phyloP scores from a whole-genome alignment of 2,797 vertebrate species.

The Pyrocephalus nanus region DNA sequence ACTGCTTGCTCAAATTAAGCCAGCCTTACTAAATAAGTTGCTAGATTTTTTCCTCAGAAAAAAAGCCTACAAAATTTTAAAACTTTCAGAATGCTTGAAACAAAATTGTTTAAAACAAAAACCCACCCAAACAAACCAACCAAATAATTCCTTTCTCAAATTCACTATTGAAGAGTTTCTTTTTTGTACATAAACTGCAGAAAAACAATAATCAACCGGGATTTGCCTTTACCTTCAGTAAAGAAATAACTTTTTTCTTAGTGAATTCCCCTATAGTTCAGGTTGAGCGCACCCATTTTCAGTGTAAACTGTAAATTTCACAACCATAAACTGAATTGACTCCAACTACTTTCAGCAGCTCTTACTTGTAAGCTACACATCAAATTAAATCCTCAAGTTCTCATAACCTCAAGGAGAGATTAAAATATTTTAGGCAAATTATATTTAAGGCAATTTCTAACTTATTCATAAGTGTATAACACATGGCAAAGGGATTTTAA shows the following conservation, averaged over 20 bases:
- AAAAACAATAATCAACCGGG: background rate
- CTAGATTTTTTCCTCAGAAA: background rate
- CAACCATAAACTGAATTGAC: background rate
- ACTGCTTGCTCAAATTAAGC: background rate
- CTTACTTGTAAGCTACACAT: background rate
- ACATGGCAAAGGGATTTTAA: background rate
- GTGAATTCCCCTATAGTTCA: background rate
- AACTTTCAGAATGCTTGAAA: background rate
- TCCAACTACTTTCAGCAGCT: background rate
- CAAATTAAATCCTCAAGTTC: background rate
- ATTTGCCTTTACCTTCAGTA: background rate
- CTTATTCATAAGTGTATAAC: background rate
- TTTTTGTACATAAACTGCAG: background rate
- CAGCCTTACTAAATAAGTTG: background rate
- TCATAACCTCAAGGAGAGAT: background rate
- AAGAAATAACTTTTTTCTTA: background rate
- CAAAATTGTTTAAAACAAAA: background rate
- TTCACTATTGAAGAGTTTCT: background rate
- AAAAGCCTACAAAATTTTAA: background rate
- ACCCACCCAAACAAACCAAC: background rate
- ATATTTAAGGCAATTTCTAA: background rate
- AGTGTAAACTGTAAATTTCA: background rate
- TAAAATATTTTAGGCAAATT: background rate
- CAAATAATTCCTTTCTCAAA: background rate
- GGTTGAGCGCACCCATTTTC: background rate